phyloP scores from a whole-genome alignment of 1,140 invertebrate species.

The Leptopilina clavipes region DNA sequence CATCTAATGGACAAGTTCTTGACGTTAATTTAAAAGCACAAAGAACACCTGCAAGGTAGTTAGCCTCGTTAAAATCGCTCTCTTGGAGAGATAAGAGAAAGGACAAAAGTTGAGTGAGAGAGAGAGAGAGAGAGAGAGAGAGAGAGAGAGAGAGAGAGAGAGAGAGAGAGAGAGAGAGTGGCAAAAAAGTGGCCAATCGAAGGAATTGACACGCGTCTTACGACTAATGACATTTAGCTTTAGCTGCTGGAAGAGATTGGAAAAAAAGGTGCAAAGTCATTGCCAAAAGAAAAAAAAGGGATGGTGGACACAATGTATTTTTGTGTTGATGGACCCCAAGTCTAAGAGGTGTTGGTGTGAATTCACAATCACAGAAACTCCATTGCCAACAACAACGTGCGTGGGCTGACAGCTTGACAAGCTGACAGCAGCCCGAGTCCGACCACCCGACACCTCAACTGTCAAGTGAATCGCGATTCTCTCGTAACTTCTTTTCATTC shows the following conservation, averaged over 20 bases:
- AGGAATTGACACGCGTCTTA: conserved; percentile 26
- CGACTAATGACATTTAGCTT: conserved; percentile 49
- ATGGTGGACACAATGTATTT: conserved; percentile 45
- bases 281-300: conserved; percentile 26
- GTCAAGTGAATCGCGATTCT: conserved; percentile 63
- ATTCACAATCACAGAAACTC: conserved; percentile 47
- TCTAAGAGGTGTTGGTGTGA: conserved; percentile 53
- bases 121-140: not conserved
- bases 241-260: not conserved
- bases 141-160: not conserved
- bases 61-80: conserved; percentile 6
- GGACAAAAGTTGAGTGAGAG: not conserved
- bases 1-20: too few relatives aligned
- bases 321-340: too few relatives aligned
- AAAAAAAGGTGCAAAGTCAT: conserved; percentile 44
- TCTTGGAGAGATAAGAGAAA: not conserved
- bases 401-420: conserved; percentile 73
- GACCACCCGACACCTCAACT: conserved; percentile 72
- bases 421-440: conserved; percentile 66
- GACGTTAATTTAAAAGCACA: not conserved
- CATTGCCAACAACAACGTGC: conserved; percentile 64
- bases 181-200: not conserved
- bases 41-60: conserved; percentile 8
- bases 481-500: conserved; percentile 61
- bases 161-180: not conserved